A percentile compares a stretch with the other conserved stretches of the same genome.
Conservation (phyloP, 2,113 vertebrate species). For the Zapornia atra region DNA sequence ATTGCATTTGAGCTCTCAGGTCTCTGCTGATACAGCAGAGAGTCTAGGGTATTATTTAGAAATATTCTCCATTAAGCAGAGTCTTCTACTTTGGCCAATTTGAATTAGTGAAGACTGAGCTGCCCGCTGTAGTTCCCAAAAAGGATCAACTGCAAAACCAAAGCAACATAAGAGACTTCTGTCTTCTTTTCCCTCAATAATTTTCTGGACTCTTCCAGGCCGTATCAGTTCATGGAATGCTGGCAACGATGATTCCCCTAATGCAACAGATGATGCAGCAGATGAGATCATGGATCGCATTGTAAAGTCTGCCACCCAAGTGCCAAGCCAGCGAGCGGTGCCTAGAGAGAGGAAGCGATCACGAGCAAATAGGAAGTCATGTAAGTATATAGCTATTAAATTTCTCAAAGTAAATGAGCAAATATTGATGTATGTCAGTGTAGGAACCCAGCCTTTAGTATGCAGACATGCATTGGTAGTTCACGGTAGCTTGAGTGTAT, state of each 20-base stretch:
- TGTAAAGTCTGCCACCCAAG: slow-evolving; percentile 95
- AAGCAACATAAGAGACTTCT: not conserved
- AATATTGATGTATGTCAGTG: accelerated
- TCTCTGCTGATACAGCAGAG: slow-evolving; percentile 23
- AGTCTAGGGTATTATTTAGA: not conserved
- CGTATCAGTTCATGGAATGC: slow-evolving; percentile 84
- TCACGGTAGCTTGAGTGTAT: not conserved
- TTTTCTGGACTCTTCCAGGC: slow-evolving; percentile 72
- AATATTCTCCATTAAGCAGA: not conserved
- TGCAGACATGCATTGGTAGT: not conserved
- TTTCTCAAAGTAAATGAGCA: not conserved
- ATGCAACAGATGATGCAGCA: slow-evolving; percentile 87
- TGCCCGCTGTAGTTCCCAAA: not conserved
- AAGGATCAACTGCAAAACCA: not conserved
- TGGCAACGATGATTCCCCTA: slow-evolving; percentile 83
- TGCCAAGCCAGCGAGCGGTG: slow-evolving; percentile 87
- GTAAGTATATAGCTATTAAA: slow-evolving; percentile 77
- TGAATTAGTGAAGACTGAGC: not conserved
- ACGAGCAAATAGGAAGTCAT: slow-evolving; percentile 92
- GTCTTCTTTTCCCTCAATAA: not conserved
- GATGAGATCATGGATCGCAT: slow-evolving; percentile 99
- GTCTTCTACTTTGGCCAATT: not conserved
- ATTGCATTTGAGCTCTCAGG: not conserved
- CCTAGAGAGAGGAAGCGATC: slow-evolving; percentile 93
- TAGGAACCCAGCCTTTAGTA: not conserved